Conservation (phyloP, 2,113 vertebrate species). For the Salvator merianae region DNA sequence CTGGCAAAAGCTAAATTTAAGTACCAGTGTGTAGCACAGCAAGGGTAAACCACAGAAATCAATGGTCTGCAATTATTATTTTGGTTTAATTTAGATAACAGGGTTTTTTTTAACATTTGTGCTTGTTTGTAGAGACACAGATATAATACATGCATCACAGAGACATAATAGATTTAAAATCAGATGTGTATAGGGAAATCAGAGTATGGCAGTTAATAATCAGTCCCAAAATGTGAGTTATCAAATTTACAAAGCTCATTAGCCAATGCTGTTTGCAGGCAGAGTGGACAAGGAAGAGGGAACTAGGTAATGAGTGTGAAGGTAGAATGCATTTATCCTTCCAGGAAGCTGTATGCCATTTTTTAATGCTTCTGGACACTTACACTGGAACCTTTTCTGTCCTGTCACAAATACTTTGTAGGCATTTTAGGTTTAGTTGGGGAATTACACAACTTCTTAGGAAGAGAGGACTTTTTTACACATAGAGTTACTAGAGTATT, state of each 20-base stretch:
- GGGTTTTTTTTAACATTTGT: constrained; percentile 47
- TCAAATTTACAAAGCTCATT: no score
- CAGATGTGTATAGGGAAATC: constrained; percentile 34
- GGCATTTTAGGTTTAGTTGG: background rate
- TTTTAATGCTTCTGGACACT: background rate
- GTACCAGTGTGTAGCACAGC: constrained; percentile 48
- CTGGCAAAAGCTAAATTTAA: constrained; percentile 57
- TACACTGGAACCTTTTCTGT: background rate
- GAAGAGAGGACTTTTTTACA: no score
- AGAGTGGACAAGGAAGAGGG: background rate
- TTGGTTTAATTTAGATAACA: constrained; percentile 67
- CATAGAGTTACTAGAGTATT: background rate
- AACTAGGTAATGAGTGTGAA: constrained; percentile 7
- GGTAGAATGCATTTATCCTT: constrained; percentile 15
- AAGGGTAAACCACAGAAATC: constrained; percentile 54
- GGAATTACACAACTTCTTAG: background rate
- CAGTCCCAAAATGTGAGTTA: background rate
- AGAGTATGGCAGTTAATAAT: background rate
- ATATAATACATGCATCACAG: no score
- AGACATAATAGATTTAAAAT: no score
- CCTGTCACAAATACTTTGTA: background rate
- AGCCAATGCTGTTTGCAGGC: no score
- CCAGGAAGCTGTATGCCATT: background rate
- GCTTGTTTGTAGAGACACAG: constrained; percentile 20
- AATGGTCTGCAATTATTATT: constrained; percentile 61